Evolutionary conservation across 2,797 vertebrate genomes (phyloP).

Genomic region (Myotis findleyi): DNA sequence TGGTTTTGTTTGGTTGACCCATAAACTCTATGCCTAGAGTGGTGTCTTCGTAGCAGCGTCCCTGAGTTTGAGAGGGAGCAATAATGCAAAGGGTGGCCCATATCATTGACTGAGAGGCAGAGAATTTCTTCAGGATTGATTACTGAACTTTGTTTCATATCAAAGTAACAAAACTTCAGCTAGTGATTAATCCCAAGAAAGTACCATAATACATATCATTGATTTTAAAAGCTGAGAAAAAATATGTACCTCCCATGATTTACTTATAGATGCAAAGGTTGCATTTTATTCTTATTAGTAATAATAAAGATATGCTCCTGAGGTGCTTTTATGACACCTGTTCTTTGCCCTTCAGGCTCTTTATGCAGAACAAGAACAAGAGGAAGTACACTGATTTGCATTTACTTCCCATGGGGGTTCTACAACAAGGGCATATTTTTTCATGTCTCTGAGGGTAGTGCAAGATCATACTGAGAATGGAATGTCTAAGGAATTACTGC

Average conservation of each 20-base stretch:
- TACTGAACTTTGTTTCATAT: background rate
- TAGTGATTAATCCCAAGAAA: conserved; percentile 60
- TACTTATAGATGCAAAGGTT: conserved; percentile 16
- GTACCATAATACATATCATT: conserved; percentile 43
- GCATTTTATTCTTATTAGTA: conserved; percentile 59
- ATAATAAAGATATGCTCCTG: background rate
- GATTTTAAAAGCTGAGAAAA: conserved; percentile 56
- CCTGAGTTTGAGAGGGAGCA: background rate
- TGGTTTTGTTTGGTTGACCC: background rate
- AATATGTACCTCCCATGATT: background rate
- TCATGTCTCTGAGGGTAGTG: conserved; percentile 26
- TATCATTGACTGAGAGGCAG: background rate
- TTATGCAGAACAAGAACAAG: conserved; percentile 52
- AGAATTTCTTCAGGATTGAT: background rate
- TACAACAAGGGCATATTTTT: background rate
- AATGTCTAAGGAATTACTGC: conserved; percentile 65
- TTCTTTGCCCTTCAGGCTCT: conserved; percentile 39
- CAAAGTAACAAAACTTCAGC: conserved; percentile 3
- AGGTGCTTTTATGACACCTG: conserved; percentile 16
- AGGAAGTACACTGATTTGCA: conserved; percentile 60
- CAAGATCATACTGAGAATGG: conserved; percentile 27
- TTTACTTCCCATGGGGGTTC: conserved; percentile 42
- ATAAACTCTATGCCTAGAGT: background rate
- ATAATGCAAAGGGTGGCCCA: background rate
- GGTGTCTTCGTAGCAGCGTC: background rate